Percentiles rank a stretch among this genome's conserved stretches.
Evolutionary conservation across 1,140 invertebrate genomes (phyloP).

Genomic region (Ceratina calcarata): DNA sequence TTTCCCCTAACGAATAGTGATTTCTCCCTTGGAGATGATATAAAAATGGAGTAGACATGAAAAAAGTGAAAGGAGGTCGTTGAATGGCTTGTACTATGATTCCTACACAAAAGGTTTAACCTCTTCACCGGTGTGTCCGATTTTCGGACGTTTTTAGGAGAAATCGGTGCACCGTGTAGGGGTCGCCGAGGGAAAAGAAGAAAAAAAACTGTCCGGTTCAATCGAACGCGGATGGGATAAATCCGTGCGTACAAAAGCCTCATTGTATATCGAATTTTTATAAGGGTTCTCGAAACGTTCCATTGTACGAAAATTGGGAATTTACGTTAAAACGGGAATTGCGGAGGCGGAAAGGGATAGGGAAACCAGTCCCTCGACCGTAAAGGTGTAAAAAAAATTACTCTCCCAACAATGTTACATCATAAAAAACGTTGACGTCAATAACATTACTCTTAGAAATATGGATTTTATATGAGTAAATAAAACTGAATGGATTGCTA

Average conservation of each 20-base stretch:
- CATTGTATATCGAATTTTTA: constrained; percentile 75
- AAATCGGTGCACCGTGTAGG: constrained; percentile 56
- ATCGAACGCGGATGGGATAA: constrained; percentile 72
- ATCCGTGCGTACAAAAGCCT: constrained; percentile 67
- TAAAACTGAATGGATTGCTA: too few relatives aligned
- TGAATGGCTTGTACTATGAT: constrained; percentile 43
- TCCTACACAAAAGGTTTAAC: constrained; percentile 56
- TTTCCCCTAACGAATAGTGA: neutral
- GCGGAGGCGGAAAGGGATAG: constrained; percentile 73
- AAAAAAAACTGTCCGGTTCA: constrained; percentile 71
- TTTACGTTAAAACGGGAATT: constrained; percentile 63
- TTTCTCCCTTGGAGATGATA: neutral
- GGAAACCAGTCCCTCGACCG: constrained; percentile 70
- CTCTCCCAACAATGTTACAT: constrained; percentile 46
- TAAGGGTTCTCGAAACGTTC: constrained; percentile 72
- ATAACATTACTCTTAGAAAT: too few relatives aligned
- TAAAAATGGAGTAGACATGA: neutral
- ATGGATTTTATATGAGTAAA: too few relatives aligned
- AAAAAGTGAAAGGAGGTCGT: constrained; percentile 2
- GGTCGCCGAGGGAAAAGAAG: constrained; percentile 45
- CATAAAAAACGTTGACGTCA: too few relatives aligned
- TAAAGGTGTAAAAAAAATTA: constrained; percentile 71
- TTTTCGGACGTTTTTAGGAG: constrained; percentile 63
- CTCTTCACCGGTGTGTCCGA: constrained; percentile 55
- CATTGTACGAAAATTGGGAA: constrained; percentile 76